Evolutionary conservation across 2,888 invertebrate species (phyloP).

Genomic region (Drosophila phalerata): DNA sequence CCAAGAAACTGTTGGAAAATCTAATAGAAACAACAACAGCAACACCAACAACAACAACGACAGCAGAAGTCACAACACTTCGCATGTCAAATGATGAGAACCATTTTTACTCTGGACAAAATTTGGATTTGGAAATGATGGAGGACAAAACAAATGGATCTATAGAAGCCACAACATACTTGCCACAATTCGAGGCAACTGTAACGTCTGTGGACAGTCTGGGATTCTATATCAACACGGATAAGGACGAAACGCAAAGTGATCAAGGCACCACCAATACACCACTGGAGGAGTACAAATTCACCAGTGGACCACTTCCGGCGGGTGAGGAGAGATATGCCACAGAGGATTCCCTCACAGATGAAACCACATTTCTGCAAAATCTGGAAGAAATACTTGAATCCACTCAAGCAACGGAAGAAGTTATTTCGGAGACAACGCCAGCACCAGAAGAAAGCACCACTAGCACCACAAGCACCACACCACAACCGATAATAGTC

Average conservation of each 20-base stretch:
- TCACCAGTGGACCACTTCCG: neutral
- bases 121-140: neutral
- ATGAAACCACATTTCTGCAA: constrained; percentile 19
- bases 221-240: neutral
- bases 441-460: neutral
- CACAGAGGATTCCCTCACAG: neutral
- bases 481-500: neutral
- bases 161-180: constrained; percentile 15
- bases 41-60: constrained; percentile 13
- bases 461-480: neutral
- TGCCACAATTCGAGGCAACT: constrained; percentile 5
- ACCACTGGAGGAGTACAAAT: neutral
- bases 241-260: neutral
- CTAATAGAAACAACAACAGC: constrained; percentile 4
- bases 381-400: neutral
- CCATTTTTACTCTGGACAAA: too few relatives aligned
- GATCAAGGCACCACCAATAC: neutral
- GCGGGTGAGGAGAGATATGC: neutral
- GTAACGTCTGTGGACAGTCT: neutral
- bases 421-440: neutral
- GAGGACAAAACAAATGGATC: neutral
- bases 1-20: neutral
- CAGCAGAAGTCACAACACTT: neutral
- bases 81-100: neutral
- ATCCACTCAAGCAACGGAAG: constrained; percentile 15